Evolutionary conservation across 2,888 invertebrate genomes (phyloP).

Genomic region (Dasypolia templi): DNA sequence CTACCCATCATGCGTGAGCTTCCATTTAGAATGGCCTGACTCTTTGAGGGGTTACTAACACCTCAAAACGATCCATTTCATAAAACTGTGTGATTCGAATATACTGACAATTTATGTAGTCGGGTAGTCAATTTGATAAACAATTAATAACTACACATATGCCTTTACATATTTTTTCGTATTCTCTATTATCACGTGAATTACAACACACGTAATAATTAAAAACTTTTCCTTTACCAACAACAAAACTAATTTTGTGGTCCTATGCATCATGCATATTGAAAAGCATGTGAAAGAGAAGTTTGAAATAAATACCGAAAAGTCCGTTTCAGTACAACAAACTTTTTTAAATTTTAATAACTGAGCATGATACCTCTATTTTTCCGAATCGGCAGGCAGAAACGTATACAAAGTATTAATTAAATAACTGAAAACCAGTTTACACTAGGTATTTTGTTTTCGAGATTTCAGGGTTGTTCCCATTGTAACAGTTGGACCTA

Average conservation of each 20-base stretch:
- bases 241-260: neutral
- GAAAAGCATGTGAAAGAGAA: conserved; percentile 5
- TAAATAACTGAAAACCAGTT: neutral
- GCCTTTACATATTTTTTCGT: neutral
- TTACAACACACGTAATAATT: neutral
- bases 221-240: neutral
- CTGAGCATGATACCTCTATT: neutral
- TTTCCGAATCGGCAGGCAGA: too few species aligned
- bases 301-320: conserved; percentile 5
- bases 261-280: conserved; percentile 28
- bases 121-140: neutral
- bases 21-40: too few species aligned
- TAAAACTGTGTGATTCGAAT: neutral
- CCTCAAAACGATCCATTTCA: neutral
- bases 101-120: neutral
- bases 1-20: too few species aligned
- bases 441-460: neutral
- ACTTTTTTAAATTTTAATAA: neutral
- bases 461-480: neutral
- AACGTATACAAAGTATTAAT: neutral
- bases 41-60: too few species aligned
- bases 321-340: neutral
- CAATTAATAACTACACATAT: neutral
- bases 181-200: neutral
- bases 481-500: neutral